Percentiles rank a stretch among this genome's conserved stretches.
phyloP scores from a whole-genome alignment of 92 coral and sea anemone genomes.

The Paragorgia papillata region DNA sequence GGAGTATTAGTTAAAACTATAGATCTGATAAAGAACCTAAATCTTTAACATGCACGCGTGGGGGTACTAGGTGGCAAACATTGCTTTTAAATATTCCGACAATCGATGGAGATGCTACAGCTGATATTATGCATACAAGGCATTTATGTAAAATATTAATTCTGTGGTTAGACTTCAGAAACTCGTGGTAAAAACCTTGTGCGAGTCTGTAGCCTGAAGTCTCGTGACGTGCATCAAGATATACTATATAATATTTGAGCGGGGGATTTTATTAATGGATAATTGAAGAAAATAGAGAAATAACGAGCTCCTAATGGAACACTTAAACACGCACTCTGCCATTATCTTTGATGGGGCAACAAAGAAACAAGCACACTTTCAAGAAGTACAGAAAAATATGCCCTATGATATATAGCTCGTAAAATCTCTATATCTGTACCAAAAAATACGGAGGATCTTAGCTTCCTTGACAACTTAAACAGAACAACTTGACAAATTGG shows the following conservation, averaged over 20 bases:
- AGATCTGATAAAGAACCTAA: no score
- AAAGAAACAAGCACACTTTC: neutral
- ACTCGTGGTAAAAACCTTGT: neutral
- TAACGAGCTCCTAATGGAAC: slow-evolving; percentile 34
- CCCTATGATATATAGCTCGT: neutral
- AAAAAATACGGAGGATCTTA: no score
- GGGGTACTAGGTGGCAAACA: no score
- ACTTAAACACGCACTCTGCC: slow-evolving; percentile 32
- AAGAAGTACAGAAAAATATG: neutral
- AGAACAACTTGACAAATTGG: neutral
- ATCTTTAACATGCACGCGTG: no score
- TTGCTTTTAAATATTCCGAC: slow-evolving; percentile 18
- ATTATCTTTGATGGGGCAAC: neutral
- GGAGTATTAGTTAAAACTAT: no score
- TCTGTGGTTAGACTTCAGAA: neutral
- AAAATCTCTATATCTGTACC: no score
- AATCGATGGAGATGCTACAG: neutral
- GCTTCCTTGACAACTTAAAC: neutral
- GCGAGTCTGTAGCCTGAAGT: no score
- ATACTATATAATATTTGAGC: neutral
- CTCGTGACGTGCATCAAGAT: no score
- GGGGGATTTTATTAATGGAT: slow-evolving; percentile 16
- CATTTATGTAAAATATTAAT: neutral
- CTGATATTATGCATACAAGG: slow-evolving; percentile 13
- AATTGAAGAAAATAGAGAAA: slow-evolving; percentile 31